Conservation (phyloP, 2,113 vertebrate genomes). For the Ictalurus punctatus region DNA sequence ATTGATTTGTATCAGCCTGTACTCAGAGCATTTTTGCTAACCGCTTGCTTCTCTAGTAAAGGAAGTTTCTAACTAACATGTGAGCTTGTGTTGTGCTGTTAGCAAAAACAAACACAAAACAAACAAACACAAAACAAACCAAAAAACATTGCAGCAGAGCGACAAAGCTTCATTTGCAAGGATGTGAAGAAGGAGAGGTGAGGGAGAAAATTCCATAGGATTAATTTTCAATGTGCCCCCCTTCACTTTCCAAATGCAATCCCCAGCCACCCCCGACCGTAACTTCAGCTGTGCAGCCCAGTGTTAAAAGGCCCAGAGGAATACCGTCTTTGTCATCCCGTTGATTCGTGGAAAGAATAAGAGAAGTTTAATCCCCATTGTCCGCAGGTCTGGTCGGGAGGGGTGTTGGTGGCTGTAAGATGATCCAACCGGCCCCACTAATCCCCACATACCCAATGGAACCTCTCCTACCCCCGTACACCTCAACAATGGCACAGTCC, state of each 20-base stretch:
- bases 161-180: conserved; percentile 78
- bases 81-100: conserved; percentile 54
- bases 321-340: conserved; percentile 82
- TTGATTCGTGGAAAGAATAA: conserved; percentile 79
- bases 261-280: conserved; percentile 61
- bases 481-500: conserved; percentile 74
- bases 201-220: conserved; percentile 79
- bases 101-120: conserved; percentile 36
- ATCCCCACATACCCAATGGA: conserved; percentile 74
- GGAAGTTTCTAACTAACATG: conserved; percentile 60
- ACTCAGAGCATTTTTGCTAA: conserved; percentile 21
- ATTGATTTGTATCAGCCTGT: conserved; percentile 29
- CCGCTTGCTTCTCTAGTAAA: conserved; percentile 25
- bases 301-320: conserved; percentile 82
- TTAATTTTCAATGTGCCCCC: conserved; percentile 76
- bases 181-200: conserved; percentile 55
- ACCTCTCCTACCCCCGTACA: conserved; percentile 60
- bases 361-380: conserved; percentile 86
- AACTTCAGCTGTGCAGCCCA: conserved; percentile 79
- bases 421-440: conserved; percentile 81
- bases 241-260: conserved; percentile 57
- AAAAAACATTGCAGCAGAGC: conserved; percentile 62
- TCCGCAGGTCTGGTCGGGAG: conserved; percentile 69
- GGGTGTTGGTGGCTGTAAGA: conserved; percentile 79
- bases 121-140: conserved; percentile 17